Evolutionary conservation across 2,113 vertebrate species (phyloP).

Genomic region (Egretta garzetta): DNA sequence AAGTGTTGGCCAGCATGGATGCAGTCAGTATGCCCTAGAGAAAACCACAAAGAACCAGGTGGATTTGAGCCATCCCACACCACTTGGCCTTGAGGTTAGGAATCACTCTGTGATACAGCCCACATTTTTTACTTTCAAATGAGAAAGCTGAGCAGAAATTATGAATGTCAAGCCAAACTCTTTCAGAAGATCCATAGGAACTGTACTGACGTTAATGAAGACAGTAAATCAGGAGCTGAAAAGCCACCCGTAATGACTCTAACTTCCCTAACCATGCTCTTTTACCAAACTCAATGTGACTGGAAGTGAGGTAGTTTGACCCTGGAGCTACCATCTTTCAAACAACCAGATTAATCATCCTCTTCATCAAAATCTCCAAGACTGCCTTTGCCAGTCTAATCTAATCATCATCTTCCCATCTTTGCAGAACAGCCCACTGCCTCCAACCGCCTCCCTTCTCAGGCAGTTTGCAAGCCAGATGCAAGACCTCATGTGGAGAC

Average conservation of each 20-base stretch:
- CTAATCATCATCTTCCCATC: background rate
- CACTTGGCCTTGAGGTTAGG: background rate
- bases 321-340: background rate
- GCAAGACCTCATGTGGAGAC: background rate
- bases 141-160: background rate
- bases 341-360: background rate
- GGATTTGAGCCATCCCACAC: background rate
- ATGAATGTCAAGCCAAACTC: background rate
- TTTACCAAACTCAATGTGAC: background rate
- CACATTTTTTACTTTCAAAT: background rate
- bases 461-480: background rate
- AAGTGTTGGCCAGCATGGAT: rapidly evolving
- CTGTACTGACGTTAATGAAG: background rate
- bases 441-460: background rate
- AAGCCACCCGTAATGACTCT: background rate
- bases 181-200: background rate
- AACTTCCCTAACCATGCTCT: background rate
- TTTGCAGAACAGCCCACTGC: background rate
- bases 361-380: background rate
- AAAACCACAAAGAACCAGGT: background rate
- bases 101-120: background rate
- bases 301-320: background rate
- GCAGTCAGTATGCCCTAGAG: background rate
- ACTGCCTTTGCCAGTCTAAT: background rate
- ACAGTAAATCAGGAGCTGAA: background rate